Conservation (phyloP, 2,113 vertebrate genomes). For the Sarotherodon lohbergeri region DNA sequence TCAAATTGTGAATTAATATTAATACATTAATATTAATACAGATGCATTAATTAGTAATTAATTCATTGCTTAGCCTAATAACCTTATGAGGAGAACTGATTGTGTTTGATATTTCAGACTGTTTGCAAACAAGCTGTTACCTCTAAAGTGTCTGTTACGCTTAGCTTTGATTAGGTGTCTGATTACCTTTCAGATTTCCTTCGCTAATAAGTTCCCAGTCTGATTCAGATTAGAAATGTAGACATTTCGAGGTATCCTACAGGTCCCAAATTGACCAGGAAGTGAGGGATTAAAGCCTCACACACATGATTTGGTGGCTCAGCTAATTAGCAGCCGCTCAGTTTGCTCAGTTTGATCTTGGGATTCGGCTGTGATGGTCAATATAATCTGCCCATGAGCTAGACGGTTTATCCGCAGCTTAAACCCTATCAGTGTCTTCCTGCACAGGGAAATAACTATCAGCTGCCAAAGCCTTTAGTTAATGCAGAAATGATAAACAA, state of each 20-base stretch:
- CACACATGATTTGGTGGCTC: not conserved
- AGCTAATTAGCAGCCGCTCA: slow-evolving; percentile 14
- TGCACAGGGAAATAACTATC: not conserved
- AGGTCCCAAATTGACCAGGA: not conserved
- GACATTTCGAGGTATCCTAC: not conserved
- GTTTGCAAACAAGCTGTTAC: slow-evolving; percentile 28
- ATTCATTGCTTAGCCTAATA: slow-evolving; percentile 19
- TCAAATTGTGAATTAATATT: slow-evolving; percentile 30
- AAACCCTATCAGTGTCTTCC: not conserved
- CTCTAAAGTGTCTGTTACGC: not conserved
- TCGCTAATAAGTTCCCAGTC: not conserved
- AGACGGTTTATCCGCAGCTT: not conserved
- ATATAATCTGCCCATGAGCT: not conserved
- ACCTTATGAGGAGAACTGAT: not conserved
- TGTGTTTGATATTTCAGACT: not conserved
- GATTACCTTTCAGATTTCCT: not conserved
- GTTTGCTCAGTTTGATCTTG: not conserved
- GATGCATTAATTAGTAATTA: slow-evolving; percentile 25
- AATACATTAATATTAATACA: slow-evolving; percentile 33
- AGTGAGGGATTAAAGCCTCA: not conserved
- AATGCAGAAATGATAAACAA: not conserved
- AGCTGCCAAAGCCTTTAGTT: not conserved
- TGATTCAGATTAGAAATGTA: not conserved
- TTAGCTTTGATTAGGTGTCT: not conserved
- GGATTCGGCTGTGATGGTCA: not conserved